A percentile compares a stretch with the other conserved stretches of the same genome.
Evolutionary conservation across 1,140 invertebrate species (phyloP).

Genomic region (Meloidogyne exigua): DNA sequence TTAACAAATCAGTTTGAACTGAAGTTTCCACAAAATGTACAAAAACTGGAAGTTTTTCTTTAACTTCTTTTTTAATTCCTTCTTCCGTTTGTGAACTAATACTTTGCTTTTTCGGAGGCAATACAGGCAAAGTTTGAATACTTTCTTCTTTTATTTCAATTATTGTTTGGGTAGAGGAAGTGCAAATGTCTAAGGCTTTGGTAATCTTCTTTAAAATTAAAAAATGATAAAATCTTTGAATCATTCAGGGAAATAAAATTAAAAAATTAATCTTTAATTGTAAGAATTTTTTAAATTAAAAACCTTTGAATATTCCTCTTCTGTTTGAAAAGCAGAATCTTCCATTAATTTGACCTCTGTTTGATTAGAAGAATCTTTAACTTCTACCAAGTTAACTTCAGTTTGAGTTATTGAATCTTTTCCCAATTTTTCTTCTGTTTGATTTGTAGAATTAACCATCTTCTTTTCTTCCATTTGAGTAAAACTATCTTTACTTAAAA

Average conservation of each 20-base stretch:
- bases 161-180: neutral
- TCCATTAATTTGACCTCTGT: neutral
- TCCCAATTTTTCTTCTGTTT: conserved; percentile 6
- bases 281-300: too few species aligned
- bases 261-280: too few species aligned
- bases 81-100: neutral
- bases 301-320: neutral
- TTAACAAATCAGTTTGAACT: conserved; percentile 10
- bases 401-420: neutral
- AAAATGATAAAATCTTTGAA: too few species aligned
- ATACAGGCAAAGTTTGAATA: neutral
- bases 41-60: neutral
- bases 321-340: conserved; percentile 2
- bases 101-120: neutral
- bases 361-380: neutral
- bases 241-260: too few species aligned
- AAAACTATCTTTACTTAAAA: neutral
- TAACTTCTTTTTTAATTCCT: neutral
- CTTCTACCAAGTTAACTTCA: neutral
- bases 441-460: neutral
- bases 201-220: neutral
- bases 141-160: neutral
- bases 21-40: neutral
- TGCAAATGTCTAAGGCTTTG: neutral
- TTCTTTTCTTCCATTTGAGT: conserved; percentile 7